Evolutionary conservation across 2,113 vertebrate species (phyloP).

Genomic region (Macaca mulatta): DNA sequence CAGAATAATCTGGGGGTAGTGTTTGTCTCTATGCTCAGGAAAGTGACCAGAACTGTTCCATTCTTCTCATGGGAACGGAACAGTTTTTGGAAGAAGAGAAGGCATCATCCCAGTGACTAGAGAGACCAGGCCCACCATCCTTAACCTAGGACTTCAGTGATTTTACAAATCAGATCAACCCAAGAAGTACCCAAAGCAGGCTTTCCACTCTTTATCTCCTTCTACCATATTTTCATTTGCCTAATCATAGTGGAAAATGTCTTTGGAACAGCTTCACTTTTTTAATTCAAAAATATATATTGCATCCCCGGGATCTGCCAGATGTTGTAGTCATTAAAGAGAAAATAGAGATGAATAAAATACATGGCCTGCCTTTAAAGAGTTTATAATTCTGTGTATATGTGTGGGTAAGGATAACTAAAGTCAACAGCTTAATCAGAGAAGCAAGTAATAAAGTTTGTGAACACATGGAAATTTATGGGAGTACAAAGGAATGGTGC

Average conservation of each 20-base stretch:
- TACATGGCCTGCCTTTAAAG: background rate
- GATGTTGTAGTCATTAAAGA: background rate
- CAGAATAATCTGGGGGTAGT: background rate
- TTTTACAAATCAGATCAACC: background rate
- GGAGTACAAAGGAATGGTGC: background rate
- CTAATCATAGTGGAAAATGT: background rate
- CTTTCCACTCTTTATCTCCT: background rate
- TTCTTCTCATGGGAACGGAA: background rate
- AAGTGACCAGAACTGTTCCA: background rate
- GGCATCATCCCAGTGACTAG: background rate
- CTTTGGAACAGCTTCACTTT: background rate
- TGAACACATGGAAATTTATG: background rate
- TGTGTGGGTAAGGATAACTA: background rate
- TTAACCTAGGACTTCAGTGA: background rate
- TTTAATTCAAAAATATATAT: constrained; percentile 10
- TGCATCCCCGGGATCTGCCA: background rate
- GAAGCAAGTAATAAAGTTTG: background rate
- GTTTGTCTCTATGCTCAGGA: background rate
- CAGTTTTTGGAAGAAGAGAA: background rate
- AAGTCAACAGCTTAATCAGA: background rate
- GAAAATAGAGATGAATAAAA: background rate
- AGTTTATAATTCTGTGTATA: background rate
- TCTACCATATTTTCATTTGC: background rate
- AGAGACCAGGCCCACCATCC: background rate
- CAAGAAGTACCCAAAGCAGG: background rate